Conservation (phyloP, 1,140 invertebrate genomes). For the Orussus abietinus region DNA sequence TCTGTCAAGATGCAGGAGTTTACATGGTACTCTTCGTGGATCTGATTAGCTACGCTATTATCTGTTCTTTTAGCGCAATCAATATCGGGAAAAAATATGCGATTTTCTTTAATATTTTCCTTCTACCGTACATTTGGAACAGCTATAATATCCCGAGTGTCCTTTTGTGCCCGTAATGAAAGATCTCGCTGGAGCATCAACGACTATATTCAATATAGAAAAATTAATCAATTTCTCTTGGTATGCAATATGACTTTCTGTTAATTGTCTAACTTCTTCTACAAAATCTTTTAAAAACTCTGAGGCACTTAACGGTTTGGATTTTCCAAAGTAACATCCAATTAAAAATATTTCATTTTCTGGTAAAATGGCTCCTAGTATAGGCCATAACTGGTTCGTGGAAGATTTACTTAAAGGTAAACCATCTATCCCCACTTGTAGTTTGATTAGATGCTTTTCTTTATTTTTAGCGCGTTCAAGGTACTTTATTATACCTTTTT, state of each 20-base stretch:
- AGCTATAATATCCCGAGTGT: constrained; percentile 21
- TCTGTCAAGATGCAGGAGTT: constrained; percentile 11
- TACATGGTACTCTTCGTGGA: constrained; percentile 12
- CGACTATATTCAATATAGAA: constrained; percentile 17
- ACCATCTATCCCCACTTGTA: constrained; percentile 9
- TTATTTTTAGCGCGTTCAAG: no score
- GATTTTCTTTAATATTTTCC: constrained; percentile 5
- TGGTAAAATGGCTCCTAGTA: constrained; percentile 11
- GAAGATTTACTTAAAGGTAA: constrained; percentile 5
- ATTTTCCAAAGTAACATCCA: constrained; percentile 14
- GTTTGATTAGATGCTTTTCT: neutral
- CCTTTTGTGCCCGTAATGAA: constrained; percentile 23
- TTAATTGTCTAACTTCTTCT: constrained; percentile 12
- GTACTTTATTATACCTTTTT: neutral
- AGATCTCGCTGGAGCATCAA: constrained; percentile 25
- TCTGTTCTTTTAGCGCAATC: constrained; percentile 6
- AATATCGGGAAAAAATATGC: constrained; percentile 5
- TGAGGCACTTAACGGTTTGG: constrained; percentile 13
- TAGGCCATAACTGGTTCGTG: constrained; percentile 17
- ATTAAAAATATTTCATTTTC: constrained; percentile 10
- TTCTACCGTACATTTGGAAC: constrained; percentile 19
- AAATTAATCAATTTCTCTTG: constrained; percentile 12
- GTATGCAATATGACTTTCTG: constrained; percentile 8
- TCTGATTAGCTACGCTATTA: constrained; percentile 9
- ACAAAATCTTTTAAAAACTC: constrained; percentile 17